These are phyloP conservation scores for Otus sunia DNA, from an alignment of 2,113 vertebrate genomes.

Conservation along the genomic window DNA sequence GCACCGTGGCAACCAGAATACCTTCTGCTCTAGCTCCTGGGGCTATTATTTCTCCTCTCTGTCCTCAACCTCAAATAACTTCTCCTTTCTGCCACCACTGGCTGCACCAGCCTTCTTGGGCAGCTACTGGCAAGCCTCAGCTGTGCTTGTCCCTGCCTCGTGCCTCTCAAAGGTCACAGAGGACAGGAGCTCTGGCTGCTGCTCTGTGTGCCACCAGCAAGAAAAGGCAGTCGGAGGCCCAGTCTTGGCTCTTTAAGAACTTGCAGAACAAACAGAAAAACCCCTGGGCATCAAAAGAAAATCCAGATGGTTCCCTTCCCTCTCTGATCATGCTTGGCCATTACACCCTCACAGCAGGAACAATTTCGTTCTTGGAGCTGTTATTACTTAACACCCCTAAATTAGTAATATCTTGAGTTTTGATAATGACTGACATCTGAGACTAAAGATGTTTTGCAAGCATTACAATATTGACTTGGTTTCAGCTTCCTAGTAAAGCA, in stretches of 20 bases:
- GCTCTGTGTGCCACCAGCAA: fast-evolving
- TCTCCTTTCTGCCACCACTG: neutral
- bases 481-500: neutral
- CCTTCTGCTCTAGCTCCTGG: neutral
- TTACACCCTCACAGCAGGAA: neutral
- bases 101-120: neutral
- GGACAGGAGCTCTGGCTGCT: neutral
- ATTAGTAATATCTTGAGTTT: neutral
- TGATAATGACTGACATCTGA: neutral
- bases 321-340: fast-evolving
- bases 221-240: fast-evolving
- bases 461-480: neutral
- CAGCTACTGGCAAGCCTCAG: neutral
- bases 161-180: neutral
- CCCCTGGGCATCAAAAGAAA: neutral
- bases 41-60: neutral
- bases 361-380: neutral
- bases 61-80: neutral
- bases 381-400: neutral
- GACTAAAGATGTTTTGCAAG: neutral
- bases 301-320: neutral
- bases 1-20: neutral
- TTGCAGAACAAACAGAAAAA: neutral
- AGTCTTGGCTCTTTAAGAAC: neutral
- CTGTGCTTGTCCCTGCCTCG: neutral